Conservation (phyloP, 35 echinoderm and acorn worm species). For the Ophiothrix spiculata region DNA sequence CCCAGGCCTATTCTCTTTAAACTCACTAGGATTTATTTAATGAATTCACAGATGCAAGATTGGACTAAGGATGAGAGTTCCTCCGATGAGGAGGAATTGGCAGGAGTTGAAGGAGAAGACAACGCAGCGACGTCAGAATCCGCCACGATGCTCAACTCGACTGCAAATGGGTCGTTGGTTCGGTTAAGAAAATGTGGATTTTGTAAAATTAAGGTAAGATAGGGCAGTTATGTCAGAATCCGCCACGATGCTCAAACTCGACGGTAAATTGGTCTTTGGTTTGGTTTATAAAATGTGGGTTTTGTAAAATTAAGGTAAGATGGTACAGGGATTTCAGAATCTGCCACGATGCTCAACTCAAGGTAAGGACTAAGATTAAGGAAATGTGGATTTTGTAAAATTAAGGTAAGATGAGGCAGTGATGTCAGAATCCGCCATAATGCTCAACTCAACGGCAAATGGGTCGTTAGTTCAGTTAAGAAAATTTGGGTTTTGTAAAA, state of each 20-base stretch:
- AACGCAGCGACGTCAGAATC: conserved; percentile 32
- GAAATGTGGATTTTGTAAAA: conserved; percentile 62
- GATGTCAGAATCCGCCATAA: conserved; percentile 28
- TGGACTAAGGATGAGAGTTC: conserved; percentile 16
- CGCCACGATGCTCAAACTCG: conserved; percentile 34
- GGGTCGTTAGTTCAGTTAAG: conserved; percentile 15
- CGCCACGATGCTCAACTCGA: conserved; percentile 35
- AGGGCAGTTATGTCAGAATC: conserved; percentile 23
- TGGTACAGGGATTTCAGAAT: conserved; percentile 25
- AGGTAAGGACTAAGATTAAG: conserved; percentile 21
- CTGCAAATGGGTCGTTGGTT: background rate
- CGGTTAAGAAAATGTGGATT: conserved; percentile 51
- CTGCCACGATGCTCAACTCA: conserved; percentile 36
- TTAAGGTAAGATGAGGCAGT: conserved; percentile 45
- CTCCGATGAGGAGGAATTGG: conserved; percentile 26
- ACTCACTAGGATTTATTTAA: too few relatives aligned
- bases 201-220: conserved; percentile 61
- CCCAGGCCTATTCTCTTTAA: too few relatives aligned
- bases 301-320: conserved; percentile 64
- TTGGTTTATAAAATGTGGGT: conserved; percentile 45
- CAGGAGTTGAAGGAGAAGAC: conserved; percentile 40
- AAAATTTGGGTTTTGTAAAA: conserved; percentile 60
- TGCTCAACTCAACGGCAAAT: conserved; percentile 30
- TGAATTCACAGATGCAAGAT: background rate
- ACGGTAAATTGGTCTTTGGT: conserved; percentile 1